Base-by-base conservation (phyloP, 2,113 vertebrate genomes). In the Aplodontia rufa region DNA sequence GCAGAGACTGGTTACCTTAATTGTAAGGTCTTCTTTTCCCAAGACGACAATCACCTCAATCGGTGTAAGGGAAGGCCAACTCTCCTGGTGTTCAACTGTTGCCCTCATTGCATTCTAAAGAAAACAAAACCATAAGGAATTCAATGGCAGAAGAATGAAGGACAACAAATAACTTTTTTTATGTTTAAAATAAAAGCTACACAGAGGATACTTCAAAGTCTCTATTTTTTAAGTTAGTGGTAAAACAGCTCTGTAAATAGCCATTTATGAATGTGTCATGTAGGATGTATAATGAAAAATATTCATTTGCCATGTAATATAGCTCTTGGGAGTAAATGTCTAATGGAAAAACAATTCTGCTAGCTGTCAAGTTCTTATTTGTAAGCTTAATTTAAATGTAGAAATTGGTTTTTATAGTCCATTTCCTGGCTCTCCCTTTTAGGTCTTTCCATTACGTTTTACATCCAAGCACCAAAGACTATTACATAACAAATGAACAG, bases 91-190 rank as follows among this genome's bases (percentile, higher is more conserved):
- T 98, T 99, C 99, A 24, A 99, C 99, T 0, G 99, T 99, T 26
- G 99, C 99, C 93, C 99, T 99, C 99, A 99, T 99, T 12, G 99
- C 99, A 87, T 99, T 99, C 99, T 99, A 98, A 32, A 58, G 89
- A 87, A 96, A 97, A 95, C 30, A 97, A 95, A 95, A 71, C 40
- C 51, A 40, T 20, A 82, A 82, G 58, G 35, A 91, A 93, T 78
- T 84, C 83, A 82, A 30, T 69, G 71, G 64, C 69, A 86, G 71
- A 87, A 80, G 37, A 71, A 76, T 49, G n/a, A 93, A 30, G 32
- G n/a, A 55, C 68, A 91, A 62, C 68, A 90, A 90, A 85, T 78
- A 74, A 62, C 17, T 40, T 45, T 86, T 93, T 87, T 94, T 79
- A 96, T 83, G 74, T 90, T 96, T 93, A 92, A 95, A 97, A 90